Evolutionary conservation across 2,113 vertebrate species (phyloP).

Genomic region (Scortum barcoo): DNA sequence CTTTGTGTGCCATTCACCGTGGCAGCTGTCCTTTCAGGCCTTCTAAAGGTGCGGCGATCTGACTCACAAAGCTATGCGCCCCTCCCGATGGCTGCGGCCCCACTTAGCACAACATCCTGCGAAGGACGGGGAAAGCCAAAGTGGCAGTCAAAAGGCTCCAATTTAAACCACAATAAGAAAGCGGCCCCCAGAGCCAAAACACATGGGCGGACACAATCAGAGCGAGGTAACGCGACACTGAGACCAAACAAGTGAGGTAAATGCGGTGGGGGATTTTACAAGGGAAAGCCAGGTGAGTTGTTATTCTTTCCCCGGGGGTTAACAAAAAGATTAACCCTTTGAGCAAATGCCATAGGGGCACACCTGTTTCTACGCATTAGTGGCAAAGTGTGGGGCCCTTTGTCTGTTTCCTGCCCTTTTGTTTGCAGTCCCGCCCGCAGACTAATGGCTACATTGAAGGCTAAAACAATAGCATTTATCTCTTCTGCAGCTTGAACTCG

Average conservation of each 20-base stretch:
- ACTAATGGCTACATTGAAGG: constrained; percentile 74
- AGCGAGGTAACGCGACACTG: constrained; percentile 66
- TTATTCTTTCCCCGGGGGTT: constrained; percentile 28
- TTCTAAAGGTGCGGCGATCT: constrained; percentile 52
- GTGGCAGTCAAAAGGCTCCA: constrained; percentile 55
- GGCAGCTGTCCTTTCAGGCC: constrained; percentile 65
- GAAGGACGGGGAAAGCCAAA: constrained; percentile 49
- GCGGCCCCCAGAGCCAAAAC: constrained; percentile 48
- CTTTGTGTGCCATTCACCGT: constrained; percentile 49
- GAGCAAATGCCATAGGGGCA: constrained; percentile 48
- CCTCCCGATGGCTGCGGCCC: constrained; percentile 25
- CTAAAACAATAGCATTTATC: constrained; percentile 77
- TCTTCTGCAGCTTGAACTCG: constrained; percentile 59
- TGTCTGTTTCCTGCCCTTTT: constrained; percentile 67
- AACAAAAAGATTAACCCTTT: constrained; percentile 71
- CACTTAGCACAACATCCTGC: constrained; percentile 56
- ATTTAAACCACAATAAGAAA: constrained; percentile 50
- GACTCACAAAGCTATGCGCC: constrained; percentile 64
- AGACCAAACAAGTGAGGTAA: constrained; percentile 51
- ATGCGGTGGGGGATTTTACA: constrained; percentile 39
- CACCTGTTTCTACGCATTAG: constrained; percentile 71
- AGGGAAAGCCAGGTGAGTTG: constrained; percentile 56
- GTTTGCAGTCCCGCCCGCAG: constrained; percentile 62
- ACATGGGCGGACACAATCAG: constrained; percentile 65
- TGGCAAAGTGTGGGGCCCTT: constrained; percentile 49